A percentile compares a stretch with the other conserved stretches of the same genome.
phyloP scores from a whole-genome alignment of 1,140 invertebrate species.

The Magallana gigas region DNA sequence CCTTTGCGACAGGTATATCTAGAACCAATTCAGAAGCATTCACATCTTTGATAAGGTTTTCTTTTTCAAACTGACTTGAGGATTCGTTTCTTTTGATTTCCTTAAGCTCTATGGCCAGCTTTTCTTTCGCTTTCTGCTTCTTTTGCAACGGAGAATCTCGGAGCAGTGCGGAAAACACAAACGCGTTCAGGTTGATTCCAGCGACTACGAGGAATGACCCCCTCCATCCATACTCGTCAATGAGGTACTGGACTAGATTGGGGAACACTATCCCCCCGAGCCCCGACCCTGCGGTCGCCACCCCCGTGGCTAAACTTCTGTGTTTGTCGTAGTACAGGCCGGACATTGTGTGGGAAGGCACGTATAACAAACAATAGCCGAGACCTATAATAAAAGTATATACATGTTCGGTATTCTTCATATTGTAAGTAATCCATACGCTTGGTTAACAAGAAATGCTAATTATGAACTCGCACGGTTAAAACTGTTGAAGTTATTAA shows the following conservation, averaged over 20 bases:
- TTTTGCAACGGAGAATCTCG: slow-evolving; percentile 56
- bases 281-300: slow-evolving; percentile 95
- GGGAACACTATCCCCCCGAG: slow-evolving; percentile 89
- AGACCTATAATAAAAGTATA: slow-evolving; percentile 62
- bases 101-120: not conserved
- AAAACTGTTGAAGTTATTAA: not conserved
- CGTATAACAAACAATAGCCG: slow-evolving; percentile 68
- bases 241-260: slow-evolving; percentile 83
- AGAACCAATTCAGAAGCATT: not conserved
- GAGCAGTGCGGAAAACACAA: slow-evolving; percentile 67
- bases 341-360: slow-evolving; percentile 72
- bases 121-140: slow-evolving; percentile 29
- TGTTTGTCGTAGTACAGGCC: slow-evolving; percentile 95
- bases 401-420: no score
- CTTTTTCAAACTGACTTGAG: not conserved
- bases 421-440: no score
- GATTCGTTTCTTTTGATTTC: slow-evolving; percentile 21
- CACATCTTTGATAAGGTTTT: not conserved
- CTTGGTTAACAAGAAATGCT: no score
- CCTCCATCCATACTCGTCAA: slow-evolving; percentile 87
- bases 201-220: slow-evolving; percentile 90
- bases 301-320: slow-evolving; percentile 92
- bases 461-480: not conserved
- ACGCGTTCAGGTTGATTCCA: slow-evolving; percentile 87
- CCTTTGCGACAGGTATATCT: slow-evolving; percentile 4